Base-by-base conservation (phyloP, 1,140 invertebrate genomes). In the Drosophila repletoides region DNA sequence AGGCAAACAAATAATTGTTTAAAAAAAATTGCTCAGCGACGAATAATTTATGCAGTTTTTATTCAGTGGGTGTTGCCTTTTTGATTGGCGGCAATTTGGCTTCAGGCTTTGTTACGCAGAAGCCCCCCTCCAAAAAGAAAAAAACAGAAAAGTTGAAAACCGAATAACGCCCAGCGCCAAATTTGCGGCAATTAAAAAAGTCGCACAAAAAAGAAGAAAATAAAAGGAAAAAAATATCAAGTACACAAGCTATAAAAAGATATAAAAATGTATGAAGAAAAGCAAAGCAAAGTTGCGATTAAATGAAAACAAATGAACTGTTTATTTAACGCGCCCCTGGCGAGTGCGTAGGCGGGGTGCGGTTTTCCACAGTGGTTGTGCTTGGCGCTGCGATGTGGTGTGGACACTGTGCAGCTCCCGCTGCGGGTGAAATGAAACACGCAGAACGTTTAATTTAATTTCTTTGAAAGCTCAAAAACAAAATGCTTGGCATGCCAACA, bases 381-480 rank as follows among this genome's bases (percentile, higher is more conserved):
- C 9, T 5, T 10, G 31, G 0, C 2, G 28, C 5, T 28, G 41
- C 33, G n/a, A 5, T 12, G 10, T 34, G 2, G 36, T 40, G 38
- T 14, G 29, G 17, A 51, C 15, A 46, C 15, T 51, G 14, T 15
- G 52, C n/a, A 38, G 28, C 41, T 48, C 67, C 55, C 55, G 55
- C 41, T 56, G 55, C 14, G 33, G 45, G 12, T 9, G 33, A n/a
- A 15, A 15, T 28, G 46, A 55, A 61, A 86, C 86, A 88, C 86
- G 86, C 86, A 88, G 69, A 88, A 80, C 86, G 80, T 72, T 88
- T 88, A 77, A 88, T 75, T 88, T 88, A 86, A 88, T 88, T 88
- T 87, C 86, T 75, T 64, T 86, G 86, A 88, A 87, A 88, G 86
- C 76, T 88, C 59, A 61, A 64, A 45, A 88, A 86, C 81, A 87